Evolutionary conservation across 2,888 invertebrate genomes (phyloP), one percentile per base, ranked within the genome.

Genomic region (Cephonodes hylas): DNA sequence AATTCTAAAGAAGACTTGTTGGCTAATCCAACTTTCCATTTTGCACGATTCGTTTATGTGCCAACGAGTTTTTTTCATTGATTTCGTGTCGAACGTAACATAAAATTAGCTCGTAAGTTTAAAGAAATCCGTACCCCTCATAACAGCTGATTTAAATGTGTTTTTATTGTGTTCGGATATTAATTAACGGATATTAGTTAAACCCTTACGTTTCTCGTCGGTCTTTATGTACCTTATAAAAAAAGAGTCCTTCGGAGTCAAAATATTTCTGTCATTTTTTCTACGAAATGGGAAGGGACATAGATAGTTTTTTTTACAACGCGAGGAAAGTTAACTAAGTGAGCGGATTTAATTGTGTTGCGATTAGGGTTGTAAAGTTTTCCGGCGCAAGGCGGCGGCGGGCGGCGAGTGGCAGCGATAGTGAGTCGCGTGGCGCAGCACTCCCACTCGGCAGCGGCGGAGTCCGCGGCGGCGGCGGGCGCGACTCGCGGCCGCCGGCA

Each of bases 361-460:
- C 83, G 87, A 89, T 91, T 91, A 89, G 86, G 85, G 84, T 84
- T 85, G 86, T 86, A 83, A 85, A 89, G 87, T 86, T 91, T 88
- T 89, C 89, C 88, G 89, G 88, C 88, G 89, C 88, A 88, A 81
- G n/a, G n/a, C n/a, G n/a, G n/a, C 6, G 42, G 82, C 76, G 79
- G 80, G 76, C 75, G 76, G 78, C 80, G 66, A 66, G 69, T 69
- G 76, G 78, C 68, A 64, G 70, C 69, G 65, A 63, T 64, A 70
- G 64, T 70, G 65, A 79, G 86, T 84, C 85, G 89, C 85, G 84
- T 83, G 85, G 82, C 85, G 85, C 77, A 79, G 86, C 87, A 83
- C 88, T 86, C 87, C 87, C 88, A 87, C 86, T 83, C 82, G 83
- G 76, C 80, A 77, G 31, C 68, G 61, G 67, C 80, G 81, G 78